Conservation (phyloP, 2,113 vertebrate species). For the Brachyhypopomus gauderio region DNA sequence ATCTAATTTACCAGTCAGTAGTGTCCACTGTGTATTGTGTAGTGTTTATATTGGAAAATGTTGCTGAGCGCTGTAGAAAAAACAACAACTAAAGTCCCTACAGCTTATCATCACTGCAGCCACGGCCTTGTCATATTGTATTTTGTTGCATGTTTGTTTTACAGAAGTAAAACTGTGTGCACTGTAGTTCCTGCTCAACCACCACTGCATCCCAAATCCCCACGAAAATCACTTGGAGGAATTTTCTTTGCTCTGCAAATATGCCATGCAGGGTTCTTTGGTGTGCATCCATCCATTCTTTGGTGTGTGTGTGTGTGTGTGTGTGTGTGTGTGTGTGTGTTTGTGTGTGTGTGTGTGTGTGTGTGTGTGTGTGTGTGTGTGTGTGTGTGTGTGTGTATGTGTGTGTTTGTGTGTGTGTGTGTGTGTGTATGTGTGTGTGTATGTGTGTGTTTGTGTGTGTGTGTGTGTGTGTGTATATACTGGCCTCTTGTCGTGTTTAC, state of each 20-base stretch:
- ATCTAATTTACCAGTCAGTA: too few relatives aligned
- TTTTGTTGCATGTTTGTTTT: too few relatives aligned
- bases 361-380: not conserved
- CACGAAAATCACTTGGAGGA: not conserved
- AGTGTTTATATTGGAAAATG: too few relatives aligned
- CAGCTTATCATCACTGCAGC: too few relatives aligned
- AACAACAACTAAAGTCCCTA: too few relatives aligned
- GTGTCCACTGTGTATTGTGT: too few relatives aligned
- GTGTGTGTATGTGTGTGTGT: slow-evolving; percentile 22
- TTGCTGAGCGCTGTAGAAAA: too few relatives aligned
- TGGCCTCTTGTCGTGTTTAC: slow-evolving; percentile 28
- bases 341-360: not conserved
- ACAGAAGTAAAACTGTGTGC: not conserved
- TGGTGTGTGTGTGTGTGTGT: not conserved
- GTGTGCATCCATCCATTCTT: slow-evolving; percentile 11
- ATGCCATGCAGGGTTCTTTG: not conserved
- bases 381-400: not conserved
- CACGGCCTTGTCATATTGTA: too few relatives aligned
- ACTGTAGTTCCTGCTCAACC: not conserved
- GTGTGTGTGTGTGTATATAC: not conserved
- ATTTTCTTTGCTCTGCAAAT: slow-evolving; percentile 17
- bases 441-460: slow-evolving; percentile 27
- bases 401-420: not conserved
- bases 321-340: not conserved
- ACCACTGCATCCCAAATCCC: not conserved